phyloP scores from a whole-genome alignment of 2,797 vertebrate species.

The Hyperoplus immaculatus region DNA sequence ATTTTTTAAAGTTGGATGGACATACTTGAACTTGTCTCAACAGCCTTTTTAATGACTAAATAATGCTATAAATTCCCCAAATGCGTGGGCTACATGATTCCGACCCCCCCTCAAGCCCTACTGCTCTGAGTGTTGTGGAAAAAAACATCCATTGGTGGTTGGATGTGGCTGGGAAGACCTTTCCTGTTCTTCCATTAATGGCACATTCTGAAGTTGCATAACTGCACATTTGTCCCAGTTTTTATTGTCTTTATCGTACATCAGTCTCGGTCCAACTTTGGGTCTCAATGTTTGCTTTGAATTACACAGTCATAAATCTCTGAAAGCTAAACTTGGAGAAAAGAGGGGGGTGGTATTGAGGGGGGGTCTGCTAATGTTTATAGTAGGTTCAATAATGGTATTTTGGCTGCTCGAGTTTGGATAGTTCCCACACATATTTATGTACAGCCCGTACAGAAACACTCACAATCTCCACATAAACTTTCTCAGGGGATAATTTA shows the following conservation, averaged over 20 bases:
- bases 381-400: slow-evolving; percentile 55
- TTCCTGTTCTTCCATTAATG: slow-evolving; percentile 4
- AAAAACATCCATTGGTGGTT: slow-evolving; percentile 18
- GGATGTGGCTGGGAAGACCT: slow-evolving; percentile 36
- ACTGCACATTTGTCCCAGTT: slow-evolving; percentile 20
- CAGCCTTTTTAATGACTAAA: neutral
- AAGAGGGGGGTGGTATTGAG: slow-evolving; percentile 2
- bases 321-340: slow-evolving; percentile 43
- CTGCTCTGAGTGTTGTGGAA: slow-evolving; percentile 16
- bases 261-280: slow-evolving; percentile 17
- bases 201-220: slow-evolving; percentile 11
- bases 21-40: neutral
- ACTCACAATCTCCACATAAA: slow-evolving; percentile 52
- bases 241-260: neutral
- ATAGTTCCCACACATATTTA: slow-evolving; percentile 66
- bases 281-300: slow-evolving; percentile 43
- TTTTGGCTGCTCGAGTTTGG: slow-evolving; percentile 59
- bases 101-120: neutral
- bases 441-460: slow-evolving; percentile 26
- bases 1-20: neutral
- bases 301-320: slow-evolving; percentile 57
- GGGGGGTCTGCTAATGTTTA: slow-evolving; percentile 42
- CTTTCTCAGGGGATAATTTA: slow-evolving; percentile 80
- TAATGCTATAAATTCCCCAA: slow-evolving; percentile 1
- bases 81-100: slow-evolving; percentile 4